These are phyloP conservation scores for Eupelmus urozonus DNA, from an alignment of 2,888 invertebrate species.

Conservation along the genomic window DNA sequence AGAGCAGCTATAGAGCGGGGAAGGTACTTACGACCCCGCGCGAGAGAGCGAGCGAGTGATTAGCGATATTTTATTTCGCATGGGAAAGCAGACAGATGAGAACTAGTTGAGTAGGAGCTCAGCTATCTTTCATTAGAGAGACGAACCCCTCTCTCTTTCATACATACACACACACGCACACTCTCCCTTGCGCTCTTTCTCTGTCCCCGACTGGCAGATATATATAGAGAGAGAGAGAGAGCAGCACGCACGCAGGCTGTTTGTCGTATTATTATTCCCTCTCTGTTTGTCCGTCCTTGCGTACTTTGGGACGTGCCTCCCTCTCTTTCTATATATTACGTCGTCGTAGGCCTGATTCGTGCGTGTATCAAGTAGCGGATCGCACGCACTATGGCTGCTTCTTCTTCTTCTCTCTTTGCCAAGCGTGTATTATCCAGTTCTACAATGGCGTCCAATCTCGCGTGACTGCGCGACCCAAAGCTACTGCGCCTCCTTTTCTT, in stretches of 20 bases:
- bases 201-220: constrained; percentile 34
- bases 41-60: constrained; percentile 71
- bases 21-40: constrained; percentile 70
- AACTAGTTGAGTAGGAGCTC: constrained; percentile 77
- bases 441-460: constrained; percentile 69
- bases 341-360: constrained; percentile 41
- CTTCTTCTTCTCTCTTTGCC: constrained; percentile 16
- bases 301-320: neutral
- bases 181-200: constrained; percentile 62
- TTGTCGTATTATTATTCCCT: neutral
- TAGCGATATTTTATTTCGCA: constrained; percentile 78
- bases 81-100: constrained; percentile 77
- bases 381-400: constrained; percentile 56
- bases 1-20: too few species aligned
- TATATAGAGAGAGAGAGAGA: constrained; percentile 29
- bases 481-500: constrained; percentile 22
- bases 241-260: neutral
- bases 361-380: constrained; percentile 55
- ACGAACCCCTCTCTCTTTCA: constrained; percentile 58
- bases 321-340: constrained; percentile 12
- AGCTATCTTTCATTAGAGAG: constrained; percentile 74
- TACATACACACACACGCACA: constrained; percentile 57
- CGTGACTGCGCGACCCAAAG: constrained; percentile 33
- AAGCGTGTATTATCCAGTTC: neutral
- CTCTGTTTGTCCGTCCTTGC: constrained; percentile 10